Evolutionary conservation across 2,797 vertebrate species (phyloP), one percentile per base, ranked within the genome.

Genomic region (Atherinosoma microstoma): DNA sequence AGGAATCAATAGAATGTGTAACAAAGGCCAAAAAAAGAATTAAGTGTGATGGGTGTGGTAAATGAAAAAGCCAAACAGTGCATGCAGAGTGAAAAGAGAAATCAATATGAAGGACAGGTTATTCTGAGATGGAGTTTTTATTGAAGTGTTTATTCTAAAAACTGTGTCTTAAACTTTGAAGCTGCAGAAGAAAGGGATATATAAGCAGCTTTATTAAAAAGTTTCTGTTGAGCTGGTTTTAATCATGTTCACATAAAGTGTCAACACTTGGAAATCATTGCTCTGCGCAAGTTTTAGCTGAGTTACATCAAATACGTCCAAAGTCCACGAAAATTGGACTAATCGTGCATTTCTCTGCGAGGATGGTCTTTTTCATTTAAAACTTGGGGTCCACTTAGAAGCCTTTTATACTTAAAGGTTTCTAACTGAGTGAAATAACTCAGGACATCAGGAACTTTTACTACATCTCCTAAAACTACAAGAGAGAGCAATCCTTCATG

Each of bases 11-110:
- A 22, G n/a, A 2, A 34, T 2, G 71, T 32, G 71, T 71, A 61
- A 12, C 51, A 64, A 40, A 64, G 47, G 64, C 56, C 18, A 63
- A 58, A 18, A 66, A 73, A 4, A 30, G 24, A 79, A 54, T 61
- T 8, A 30, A 73, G 67, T 64, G 53, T 18, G 62, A 71, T 2
- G 63, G 70, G 30, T 8, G 47, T 42, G 70, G 20, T 30, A n/a
- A 69, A 54, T 57, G 36, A 64, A 53, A 67, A 51, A 70, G 54
- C 36, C 47, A 57, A 74, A 76, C 64, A 64, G 13, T 63, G 58
- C 65, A 75, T 60, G 58, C 70, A 79, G 65, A 64, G 59, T 58
- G 64, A 65, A 51, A 32, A 70, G 57, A 53, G 2, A 53, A 65
- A 78, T 79, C 60, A 24, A 73, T 64, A 15, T 3, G 24, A 40